These are phyloP conservation scores for Sarcophaga bullata DNA, from an alignment of 1,140 invertebrate genomes.

Conservation along the genomic window DNA sequence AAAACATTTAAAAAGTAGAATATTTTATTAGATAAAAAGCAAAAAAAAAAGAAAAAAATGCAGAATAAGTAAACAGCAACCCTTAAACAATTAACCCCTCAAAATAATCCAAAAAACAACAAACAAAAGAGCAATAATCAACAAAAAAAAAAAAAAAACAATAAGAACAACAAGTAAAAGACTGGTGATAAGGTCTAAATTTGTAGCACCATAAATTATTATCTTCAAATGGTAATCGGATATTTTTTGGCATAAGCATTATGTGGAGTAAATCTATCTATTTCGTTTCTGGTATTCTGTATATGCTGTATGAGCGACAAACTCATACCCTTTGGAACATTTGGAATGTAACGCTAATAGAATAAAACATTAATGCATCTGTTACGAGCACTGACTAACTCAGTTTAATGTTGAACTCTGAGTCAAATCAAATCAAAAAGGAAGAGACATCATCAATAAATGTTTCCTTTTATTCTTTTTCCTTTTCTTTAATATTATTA, in stretches of 20 bases:
- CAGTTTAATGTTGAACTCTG: too few species aligned
- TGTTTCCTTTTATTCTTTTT: not conserved
- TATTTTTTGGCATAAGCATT: constrained; percentile 13
- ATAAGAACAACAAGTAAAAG: not conserved
- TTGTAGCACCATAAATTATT: constrained; percentile 19
- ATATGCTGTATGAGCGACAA: too few species aligned
- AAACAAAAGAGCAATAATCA: not conserved
- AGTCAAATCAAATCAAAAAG: not conserved
- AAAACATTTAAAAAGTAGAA: too few species aligned
- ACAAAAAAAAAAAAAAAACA: not conserved
- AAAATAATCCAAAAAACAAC: not conserved
- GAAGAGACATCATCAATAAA: constrained; percentile 2
- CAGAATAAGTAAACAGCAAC: not conserved
- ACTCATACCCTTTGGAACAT: not conserved
- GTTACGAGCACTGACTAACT: constrained; percentile 6
- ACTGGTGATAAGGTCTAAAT: not conserved
- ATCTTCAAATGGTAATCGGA: constrained; percentile 40
- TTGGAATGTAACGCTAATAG: not conserved
- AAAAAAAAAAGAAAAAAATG: not conserved
- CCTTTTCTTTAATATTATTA: too few species aligned
- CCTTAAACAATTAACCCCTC: constrained; percentile 40
- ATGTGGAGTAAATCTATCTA: too few species aligned
- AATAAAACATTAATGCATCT: constrained; percentile 29
- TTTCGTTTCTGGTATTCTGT: too few species aligned
- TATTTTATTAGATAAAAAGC: not conserved